phyloP scores from a whole-genome alignment of 2,888 invertebrate species.

The Emmelina monodactyla region DNA sequence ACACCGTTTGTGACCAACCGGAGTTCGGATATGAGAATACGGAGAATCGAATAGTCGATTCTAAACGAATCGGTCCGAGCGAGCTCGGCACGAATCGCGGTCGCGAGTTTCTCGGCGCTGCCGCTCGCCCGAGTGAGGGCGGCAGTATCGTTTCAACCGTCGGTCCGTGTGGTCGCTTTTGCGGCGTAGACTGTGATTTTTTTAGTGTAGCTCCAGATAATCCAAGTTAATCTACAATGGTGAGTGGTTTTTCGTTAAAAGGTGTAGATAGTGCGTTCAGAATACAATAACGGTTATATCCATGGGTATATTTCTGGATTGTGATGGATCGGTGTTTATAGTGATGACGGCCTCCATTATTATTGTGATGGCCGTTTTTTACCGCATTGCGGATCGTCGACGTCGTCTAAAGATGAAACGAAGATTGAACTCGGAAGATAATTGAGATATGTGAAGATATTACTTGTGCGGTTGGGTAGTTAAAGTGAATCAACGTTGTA shows the following conservation, averaged over 20 bases:
- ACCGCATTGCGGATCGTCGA: slow-evolving; percentile 60
- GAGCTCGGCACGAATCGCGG: slow-evolving; percentile 48
- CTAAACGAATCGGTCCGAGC: slow-evolving; percentile 51
- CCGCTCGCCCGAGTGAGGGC: slow-evolving; percentile 64
- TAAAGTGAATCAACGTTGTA: background rate
- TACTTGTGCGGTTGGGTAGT: background rate
- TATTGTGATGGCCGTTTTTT: slow-evolving; percentile 65
- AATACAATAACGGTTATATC: slow-evolving; percentile 29
- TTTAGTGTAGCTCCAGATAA: slow-evolving; percentile 68
- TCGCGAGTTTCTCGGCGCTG: slow-evolving; percentile 54
- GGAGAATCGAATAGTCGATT: slow-evolving; percentile 53
- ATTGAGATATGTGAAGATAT: background rate
- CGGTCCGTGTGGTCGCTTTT: slow-evolving; percentile 63
- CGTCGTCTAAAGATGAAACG: slow-evolving; percentile 25
- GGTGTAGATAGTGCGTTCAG: slow-evolving; percentile 45
- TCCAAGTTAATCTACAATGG: slow-evolving; percentile 68
- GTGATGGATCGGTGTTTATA: slow-evolving; percentile 59
- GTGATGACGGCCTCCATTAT: slow-evolving; percentile 65
- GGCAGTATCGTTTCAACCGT: slow-evolving; percentile 67
- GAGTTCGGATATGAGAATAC: slow-evolving; percentile 48
- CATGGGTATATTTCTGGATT: slow-evolving; percentile 51
- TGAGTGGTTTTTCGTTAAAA: slow-evolving; percentile 59
- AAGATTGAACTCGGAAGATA: slow-evolving; percentile 11
- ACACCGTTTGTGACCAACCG: background rate
- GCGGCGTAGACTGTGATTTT: slow-evolving; percentile 66